Evolutionary conservation across 2,888 invertebrate genomes (phyloP).

Genomic region (Dioctria rufipes): DNA sequence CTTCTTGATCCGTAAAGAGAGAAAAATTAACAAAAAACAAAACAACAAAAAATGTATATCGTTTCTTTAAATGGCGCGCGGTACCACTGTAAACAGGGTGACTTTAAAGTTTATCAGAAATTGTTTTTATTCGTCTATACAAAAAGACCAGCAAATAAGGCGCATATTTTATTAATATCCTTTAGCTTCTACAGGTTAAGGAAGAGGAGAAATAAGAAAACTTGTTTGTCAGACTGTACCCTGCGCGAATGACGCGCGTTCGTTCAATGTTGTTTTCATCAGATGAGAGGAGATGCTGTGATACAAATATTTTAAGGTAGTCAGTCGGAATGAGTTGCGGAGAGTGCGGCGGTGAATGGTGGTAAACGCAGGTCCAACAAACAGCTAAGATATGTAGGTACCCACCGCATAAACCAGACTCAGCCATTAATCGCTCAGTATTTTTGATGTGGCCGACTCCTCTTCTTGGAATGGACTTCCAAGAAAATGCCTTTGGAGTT

Average conservation of each 20-base stretch:
- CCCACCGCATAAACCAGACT: conserved; percentile 47
- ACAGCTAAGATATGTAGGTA: conserved; percentile 30
- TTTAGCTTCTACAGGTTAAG: neutral
- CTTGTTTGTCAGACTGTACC: conserved; percentile 35
- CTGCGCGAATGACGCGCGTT: too few species aligned
- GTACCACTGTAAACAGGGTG: conserved; percentile 26
- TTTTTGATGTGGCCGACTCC: conserved; percentile 50
- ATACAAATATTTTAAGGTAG: conserved; percentile 1
- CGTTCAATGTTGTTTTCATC: too few species aligned
- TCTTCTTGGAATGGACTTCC: conserved; percentile 51
- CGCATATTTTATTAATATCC: neutral
- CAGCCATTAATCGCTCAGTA: conserved; percentile 51
- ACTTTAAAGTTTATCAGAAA: neutral
- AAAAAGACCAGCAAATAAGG: too few species aligned
- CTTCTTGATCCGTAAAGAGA: conserved; percentile 41
- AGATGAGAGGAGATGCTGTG: conserved; percentile 3
- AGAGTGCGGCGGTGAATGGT: neutral
- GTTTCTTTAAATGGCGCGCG: conserved; percentile 35
- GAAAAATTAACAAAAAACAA: conserved; percentile 1
- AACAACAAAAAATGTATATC: neutral
- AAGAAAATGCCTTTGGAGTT: conserved; percentile 42
- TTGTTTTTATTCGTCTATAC: neutral
- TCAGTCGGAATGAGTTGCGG: neutral
- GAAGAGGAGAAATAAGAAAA: neutral
- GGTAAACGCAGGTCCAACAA: conserved; percentile 12